Conservation (phyloP, 2,113 vertebrate species). For the Ranitomeya variabilis region DNA sequence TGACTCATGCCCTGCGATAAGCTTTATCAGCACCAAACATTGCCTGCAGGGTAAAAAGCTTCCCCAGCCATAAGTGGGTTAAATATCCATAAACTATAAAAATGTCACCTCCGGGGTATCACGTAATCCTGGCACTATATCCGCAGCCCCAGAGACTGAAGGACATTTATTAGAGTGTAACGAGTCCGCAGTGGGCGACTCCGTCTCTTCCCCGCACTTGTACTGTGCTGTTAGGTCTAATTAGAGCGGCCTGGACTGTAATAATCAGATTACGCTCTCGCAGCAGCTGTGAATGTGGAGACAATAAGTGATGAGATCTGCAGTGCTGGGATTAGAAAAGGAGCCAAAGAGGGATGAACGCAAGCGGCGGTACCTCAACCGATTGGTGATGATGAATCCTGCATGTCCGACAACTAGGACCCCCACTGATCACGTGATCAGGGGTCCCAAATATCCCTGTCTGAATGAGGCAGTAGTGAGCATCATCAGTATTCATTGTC, state of each 20-base stretch:
- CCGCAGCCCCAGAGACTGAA: not conserved
- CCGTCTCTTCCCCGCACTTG: not conserved
- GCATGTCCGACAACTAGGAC: too few relatives aligned
- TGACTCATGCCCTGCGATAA: not conserved
- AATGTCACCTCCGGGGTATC: not conserved
- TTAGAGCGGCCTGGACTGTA: not conserved
- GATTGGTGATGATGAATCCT: too few relatives aligned
- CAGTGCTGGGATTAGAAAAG: not conserved
- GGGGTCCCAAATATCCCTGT: too few relatives aligned
- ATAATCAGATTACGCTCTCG: not conserved
- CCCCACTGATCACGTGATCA: too few relatives aligned
- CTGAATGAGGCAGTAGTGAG: too few relatives aligned
- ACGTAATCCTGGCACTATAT: not conserved
- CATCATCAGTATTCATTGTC: too few relatives aligned
- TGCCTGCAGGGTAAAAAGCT: not conserved
- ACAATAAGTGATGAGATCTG: not conserved
- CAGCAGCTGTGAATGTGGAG: not conserved
- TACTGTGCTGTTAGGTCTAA: not conserved
- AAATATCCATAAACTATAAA: not conserved
- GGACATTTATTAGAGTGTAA: not conserved
- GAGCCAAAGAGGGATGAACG: not conserved
- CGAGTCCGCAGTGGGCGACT: not conserved
- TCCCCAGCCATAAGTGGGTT: not conserved
- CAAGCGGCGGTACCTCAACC: too few relatives aligned
- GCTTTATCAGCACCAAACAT: not conserved